Evolutionary conservation across 1,140 invertebrate genomes (phyloP).

Genomic region (Metaphire vulgaris): DNA sequence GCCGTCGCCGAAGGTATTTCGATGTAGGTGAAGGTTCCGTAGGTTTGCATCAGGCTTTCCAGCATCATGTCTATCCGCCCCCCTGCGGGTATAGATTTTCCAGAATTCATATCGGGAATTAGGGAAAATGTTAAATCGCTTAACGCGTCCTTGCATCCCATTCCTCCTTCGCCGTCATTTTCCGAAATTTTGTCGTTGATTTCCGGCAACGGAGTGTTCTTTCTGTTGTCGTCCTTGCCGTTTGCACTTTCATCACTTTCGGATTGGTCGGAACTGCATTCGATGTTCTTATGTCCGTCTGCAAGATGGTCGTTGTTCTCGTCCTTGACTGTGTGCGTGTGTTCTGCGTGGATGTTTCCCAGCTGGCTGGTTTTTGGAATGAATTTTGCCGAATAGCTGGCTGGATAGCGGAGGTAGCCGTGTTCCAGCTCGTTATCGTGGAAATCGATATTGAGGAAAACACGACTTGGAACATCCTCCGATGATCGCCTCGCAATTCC

Average conservation of each 20-base stretch:
- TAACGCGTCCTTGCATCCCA: background rate
- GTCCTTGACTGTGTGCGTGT: too few relatives aligned
- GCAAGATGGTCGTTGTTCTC: too few relatives aligned
- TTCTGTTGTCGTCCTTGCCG: too few relatives aligned
- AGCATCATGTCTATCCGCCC: background rate
- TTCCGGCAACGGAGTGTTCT: too few relatives aligned
- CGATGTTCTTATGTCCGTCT: too few relatives aligned
- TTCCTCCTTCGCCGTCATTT: background rate
- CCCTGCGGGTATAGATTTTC: background rate
- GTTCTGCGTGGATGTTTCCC: too few relatives aligned
- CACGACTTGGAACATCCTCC: background rate
- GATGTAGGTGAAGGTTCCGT: background rate
- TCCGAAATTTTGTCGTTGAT: too few relatives aligned
- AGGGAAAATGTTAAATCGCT: background rate
- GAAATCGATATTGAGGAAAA: background rate
- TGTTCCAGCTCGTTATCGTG: background rate
- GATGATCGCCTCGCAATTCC: background rate
- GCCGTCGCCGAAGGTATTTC: background rate
- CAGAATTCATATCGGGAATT: background rate
- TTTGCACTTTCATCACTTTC: too few relatives aligned
- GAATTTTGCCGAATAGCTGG: too few relatives aligned
- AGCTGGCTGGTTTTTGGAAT: too few relatives aligned
- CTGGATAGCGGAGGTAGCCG: background rate
- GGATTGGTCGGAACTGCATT: too few relatives aligned
- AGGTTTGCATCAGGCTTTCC: background rate